A percentile compares a stretch with the other conserved stretches of the same genome.
These are phyloP conservation scores for Acropora yongei DNA, from an alignment of 64 coral and sea anemone genomes.

Conservation along the genomic window DNA sequence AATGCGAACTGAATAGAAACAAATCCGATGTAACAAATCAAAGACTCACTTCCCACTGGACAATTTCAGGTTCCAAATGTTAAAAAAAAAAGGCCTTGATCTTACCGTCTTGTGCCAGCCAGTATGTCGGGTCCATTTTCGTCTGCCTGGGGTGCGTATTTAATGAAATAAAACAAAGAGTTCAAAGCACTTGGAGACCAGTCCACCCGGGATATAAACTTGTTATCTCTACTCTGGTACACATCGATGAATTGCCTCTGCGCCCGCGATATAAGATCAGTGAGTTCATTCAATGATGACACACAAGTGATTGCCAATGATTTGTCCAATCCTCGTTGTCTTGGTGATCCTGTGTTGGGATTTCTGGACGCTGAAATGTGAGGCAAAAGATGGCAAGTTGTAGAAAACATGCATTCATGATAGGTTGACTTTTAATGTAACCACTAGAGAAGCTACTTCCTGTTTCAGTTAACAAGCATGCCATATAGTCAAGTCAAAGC, in stretches of 20 bases:
- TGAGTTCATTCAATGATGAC: slow-evolving; percentile 69
- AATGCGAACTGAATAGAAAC: slow-evolving; percentile 52
- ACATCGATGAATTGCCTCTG: slow-evolving; percentile 60
- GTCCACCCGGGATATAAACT: slow-evolving; percentile 56
- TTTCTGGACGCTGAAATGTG: neutral
- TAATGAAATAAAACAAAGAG: slow-evolving; percentile 82
- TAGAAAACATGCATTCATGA: neutral
- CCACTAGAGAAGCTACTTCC: too few species aligned
- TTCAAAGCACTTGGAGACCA: slow-evolving; percentile 77
- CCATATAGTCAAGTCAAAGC: too few species aligned
- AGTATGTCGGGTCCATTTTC: slow-evolving; percentile 70
- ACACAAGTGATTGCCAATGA: slow-evolving; percentile 81
- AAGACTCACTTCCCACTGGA: neutral
- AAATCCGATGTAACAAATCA: neutral
- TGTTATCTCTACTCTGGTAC: slow-evolving; percentile 85
- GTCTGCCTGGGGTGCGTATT: slow-evolving; percentile 65
- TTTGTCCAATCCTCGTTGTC: slow-evolving; percentile 40
- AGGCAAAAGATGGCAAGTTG: neutral
- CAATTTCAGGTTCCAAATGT: too few species aligned
- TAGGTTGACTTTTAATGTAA: too few species aligned
- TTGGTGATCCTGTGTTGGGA: slow-evolving; percentile 22
- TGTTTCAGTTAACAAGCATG: too few species aligned
- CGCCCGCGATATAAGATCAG: slow-evolving; percentile 59
- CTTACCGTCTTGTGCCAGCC: slow-evolving; percentile 67
- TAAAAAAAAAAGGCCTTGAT: too few species aligned